Percentiles rank a stretch among this genome's conserved stretches.
Conservation (phyloP, 1,140 invertebrate species). For the Drosophila mauritiana region DNA sequence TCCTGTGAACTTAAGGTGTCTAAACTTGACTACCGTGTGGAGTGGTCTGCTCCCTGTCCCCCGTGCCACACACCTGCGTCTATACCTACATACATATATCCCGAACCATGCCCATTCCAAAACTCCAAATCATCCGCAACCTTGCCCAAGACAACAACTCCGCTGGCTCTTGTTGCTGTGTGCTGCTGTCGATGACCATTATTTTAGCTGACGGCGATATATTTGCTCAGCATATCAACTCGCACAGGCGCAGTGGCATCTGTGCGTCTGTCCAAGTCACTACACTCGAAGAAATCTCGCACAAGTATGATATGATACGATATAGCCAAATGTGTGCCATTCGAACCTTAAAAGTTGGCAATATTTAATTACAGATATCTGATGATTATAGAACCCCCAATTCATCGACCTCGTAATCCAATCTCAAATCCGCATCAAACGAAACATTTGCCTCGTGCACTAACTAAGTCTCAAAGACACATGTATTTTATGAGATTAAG, state of each 20-base stretch:
- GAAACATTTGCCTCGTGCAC: conserved; percentile 4
- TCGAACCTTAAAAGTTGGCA: no score
- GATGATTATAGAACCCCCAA: not conserved
- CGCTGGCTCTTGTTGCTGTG: conserved; percentile 11
- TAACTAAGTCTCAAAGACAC: not conserved
- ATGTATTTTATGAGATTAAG: conserved; percentile 4
- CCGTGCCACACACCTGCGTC: not conserved
- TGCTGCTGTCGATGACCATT: conserved; percentile 73
- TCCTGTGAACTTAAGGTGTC: conserved; percentile 82
- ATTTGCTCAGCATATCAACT: conserved; percentile 48
- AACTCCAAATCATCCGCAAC: conserved; percentile 60
- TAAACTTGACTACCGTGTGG: conserved; percentile 77
- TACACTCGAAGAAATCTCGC: conserved; percentile 15
- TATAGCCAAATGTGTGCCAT: not conserved
- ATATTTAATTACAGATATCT: no score
- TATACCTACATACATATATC: conserved; percentile 6
- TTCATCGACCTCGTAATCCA: not conserved
- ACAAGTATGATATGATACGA: not conserved
- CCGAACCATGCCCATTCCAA: conserved; percentile 30
- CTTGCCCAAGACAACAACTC: conserved; percentile 68
- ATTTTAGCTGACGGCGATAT: conserved; percentile 72
- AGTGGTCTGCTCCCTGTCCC: conserved; percentile 6
- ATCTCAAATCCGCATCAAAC: not conserved
- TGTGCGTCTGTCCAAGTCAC: conserved; percentile 24
- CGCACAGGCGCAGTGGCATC: conserved; percentile 43